Evolutionary conservation across 2,113 vertebrate genomes (phyloP).

Genomic region (Ovis canadensis): DNA sequence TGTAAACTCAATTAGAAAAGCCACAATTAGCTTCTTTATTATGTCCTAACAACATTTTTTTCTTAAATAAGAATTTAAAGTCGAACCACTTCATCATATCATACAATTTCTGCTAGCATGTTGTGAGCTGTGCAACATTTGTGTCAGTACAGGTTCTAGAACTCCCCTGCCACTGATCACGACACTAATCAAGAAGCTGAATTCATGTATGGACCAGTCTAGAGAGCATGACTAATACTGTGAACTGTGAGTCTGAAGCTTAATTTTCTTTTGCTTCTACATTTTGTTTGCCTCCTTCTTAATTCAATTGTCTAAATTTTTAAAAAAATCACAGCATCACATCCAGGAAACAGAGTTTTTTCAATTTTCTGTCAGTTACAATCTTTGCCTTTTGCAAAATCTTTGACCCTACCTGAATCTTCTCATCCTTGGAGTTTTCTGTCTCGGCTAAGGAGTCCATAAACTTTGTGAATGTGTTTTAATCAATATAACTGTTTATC

Average conservation of each 20-base stretch:
- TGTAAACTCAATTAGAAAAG: not conserved
- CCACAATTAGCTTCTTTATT: not conserved
- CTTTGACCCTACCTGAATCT: not conserved
- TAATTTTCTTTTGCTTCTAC: not conserved
- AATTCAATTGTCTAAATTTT: not conserved
- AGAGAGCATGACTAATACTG: not conserved
- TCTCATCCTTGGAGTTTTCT: not conserved
- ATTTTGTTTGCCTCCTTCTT: not conserved
- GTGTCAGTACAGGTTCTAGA: not conserved
- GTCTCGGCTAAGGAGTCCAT: not conserved
- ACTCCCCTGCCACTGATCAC: not conserved
- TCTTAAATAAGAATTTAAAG: not conserved
- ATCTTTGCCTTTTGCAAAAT: not conserved
- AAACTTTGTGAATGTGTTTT: not conserved
- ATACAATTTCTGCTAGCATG: not conserved
- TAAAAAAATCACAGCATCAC: not conserved
- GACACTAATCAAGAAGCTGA: not conserved
- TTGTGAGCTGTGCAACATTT: too few relatives aligned
- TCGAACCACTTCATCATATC: not conserved
- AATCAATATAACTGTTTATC: not conserved
- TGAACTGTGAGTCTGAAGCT: not conserved
- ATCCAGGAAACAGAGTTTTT: not conserved
- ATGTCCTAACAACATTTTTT: not conserved
- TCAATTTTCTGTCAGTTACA: not conserved
- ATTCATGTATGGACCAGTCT: not conserved